These are phyloP conservation scores for Drosophila phalerata DNA, from an alignment of 2,888 invertebrate genomes.

Conservation along the genomic window DNA sequence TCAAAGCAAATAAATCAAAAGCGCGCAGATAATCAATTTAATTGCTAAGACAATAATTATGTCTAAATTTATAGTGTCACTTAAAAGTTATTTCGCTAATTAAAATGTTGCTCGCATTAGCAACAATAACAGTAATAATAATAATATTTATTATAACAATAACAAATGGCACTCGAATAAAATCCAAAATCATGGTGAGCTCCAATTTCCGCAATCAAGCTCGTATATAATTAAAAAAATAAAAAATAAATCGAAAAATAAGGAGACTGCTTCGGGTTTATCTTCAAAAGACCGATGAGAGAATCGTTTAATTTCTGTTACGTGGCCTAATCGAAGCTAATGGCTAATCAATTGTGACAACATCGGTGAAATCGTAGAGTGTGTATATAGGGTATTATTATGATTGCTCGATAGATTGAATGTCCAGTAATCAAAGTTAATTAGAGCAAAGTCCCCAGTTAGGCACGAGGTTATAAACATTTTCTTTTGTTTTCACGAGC, in stretches of 20 bases:
- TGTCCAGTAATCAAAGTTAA: conserved; percentile 53
- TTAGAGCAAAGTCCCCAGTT: conserved; percentile 50
- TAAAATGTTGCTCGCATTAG: conserved; percentile 68
- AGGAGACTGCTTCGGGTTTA: conserved; percentile 22
- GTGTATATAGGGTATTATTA: conserved; percentile 35
- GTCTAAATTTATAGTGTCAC: conserved; percentile 80
- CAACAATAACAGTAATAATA: conserved; percentile 24
- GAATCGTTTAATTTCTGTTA: conserved; percentile 41
- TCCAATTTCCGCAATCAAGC: conserved; percentile 57
- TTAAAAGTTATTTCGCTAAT: conserved; percentile 76
- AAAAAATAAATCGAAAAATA: conserved; percentile 12
- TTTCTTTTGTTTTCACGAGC: background rate
- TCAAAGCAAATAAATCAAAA: conserved; percentile 72
- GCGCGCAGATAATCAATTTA: conserved; percentile 70
- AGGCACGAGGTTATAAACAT: conserved; percentile 13
- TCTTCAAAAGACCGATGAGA: conserved; percentile 7
- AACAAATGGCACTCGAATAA: conserved; percentile 36
- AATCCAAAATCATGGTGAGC: conserved; percentile 71
- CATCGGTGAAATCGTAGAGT: conserved; percentile 23
- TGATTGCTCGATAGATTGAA: conserved; percentile 29
- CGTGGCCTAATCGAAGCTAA: conserved; percentile 57
- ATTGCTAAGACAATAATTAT: conserved; percentile 79
- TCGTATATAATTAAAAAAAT: conserved; percentile 16
- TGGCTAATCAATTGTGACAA: conserved; percentile 55
- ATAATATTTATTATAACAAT: conserved; percentile 18